phyloP scores from a whole-genome alignment of 2,797 vertebrate species.

The Nannoperca obscura region DNA sequence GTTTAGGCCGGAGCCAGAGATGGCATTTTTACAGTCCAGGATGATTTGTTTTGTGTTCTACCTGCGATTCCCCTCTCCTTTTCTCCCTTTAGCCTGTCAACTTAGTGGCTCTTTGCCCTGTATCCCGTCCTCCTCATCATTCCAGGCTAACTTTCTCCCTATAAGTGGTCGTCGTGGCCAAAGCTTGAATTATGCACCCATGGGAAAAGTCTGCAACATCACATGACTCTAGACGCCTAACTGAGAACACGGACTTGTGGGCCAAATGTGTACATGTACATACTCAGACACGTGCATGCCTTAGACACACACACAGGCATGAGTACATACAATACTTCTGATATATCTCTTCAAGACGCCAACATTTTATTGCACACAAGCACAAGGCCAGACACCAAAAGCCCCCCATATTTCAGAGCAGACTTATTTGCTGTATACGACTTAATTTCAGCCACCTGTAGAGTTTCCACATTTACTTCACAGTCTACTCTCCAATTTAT shows the following conservation, averaged over 20 bases:
- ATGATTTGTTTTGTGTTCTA: constrained; percentile 78
- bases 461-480: constrained; percentile 71
- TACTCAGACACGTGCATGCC: constrained; percentile 27
- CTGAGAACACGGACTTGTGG: constrained; percentile 32
- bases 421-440: constrained; percentile 47
- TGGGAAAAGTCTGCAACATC: constrained; percentile 46
- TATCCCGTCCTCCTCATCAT: constrained; percentile 40
- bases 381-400: constrained; percentile 44
- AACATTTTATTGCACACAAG: constrained; percentile 52
- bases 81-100: constrained; percentile 30
- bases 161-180: constrained; percentile 47
- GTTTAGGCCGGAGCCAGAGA: constrained; percentile 49
- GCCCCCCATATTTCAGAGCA: constrained; percentile 53
- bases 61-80: constrained; percentile 21
- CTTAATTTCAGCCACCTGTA: constrained; percentile 78
- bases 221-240: constrained; percentile 35
- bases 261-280: constrained; percentile 41
- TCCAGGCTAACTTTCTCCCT: constrained; percentile 43
- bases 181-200: constrained; percentile 62
- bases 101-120: constrained; percentile 41
- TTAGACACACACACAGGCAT: constrained; percentile 19
- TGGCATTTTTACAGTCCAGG: constrained; percentile 67
- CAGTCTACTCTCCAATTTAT: constrained; percentile 67
- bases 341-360: constrained; percentile 53
- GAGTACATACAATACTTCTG: constrained; percentile 23